Conservation (phyloP, 2,113 vertebrate genomes). For the Leuciscus idus region DNA sequence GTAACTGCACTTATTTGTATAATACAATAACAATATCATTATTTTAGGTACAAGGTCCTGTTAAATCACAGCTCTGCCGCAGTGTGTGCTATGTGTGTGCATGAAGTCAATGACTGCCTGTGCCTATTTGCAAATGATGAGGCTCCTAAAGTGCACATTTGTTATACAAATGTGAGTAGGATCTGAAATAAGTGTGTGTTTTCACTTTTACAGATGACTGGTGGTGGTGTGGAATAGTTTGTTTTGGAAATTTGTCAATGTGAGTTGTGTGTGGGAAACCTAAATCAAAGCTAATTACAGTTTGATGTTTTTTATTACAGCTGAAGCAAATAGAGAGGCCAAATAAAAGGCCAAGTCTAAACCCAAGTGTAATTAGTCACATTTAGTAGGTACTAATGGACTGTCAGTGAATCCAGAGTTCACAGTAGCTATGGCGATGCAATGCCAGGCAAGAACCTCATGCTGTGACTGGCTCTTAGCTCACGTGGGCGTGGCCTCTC, state of each 20-base stretch:
- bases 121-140: neutral
- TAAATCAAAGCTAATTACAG: slow-evolving; percentile 15
- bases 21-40: neutral
- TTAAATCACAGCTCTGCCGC: neutral
- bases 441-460: neutral
- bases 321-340: neutral
- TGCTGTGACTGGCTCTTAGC: neutral
- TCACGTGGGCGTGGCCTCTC: neutral
- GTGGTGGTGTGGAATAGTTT: neutral
- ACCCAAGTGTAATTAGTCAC: slow-evolving; percentile 32
- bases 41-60: neutral
- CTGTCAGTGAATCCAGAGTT: slow-evolving; percentile 27
- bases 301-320: slow-evolving; percentile 34
- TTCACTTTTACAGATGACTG: neutral
- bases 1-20: neutral
- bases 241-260: slow-evolving; percentile 8
- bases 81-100: neutral
- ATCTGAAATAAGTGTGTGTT: neutral
- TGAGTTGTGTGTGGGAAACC: neutral
- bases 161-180: neutral
- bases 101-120: neutral
- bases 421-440: slow-evolving; percentile 5
- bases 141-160: slow-evolving; percentile 9
- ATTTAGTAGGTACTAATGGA: slow-evolving; percentile 40
- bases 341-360: slow-evolving; percentile 7